Conservation (phyloP, 2,888 invertebrate genomes). For the Xylocampa areola region DNA sequence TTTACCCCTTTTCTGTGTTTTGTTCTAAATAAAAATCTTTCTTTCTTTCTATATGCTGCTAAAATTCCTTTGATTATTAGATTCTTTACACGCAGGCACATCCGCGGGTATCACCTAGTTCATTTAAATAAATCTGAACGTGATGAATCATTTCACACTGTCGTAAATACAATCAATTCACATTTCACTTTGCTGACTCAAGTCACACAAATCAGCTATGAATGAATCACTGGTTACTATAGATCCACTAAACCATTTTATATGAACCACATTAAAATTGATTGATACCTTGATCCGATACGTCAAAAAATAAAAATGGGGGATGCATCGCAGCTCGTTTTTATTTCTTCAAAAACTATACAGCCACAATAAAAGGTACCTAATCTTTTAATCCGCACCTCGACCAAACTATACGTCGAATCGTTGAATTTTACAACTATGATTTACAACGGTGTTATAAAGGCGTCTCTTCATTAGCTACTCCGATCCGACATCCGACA, state of each 20-base stretch:
- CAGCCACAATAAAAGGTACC: slow-evolving; percentile 50
- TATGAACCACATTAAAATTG: slow-evolving; percentile 40
- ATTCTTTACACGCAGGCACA: too few species aligned
- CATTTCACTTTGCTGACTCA: slow-evolving; percentile 33
- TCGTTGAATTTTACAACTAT: slow-evolving; percentile 56
- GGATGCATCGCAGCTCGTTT: slow-evolving; percentile 34
- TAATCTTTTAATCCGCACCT: slow-evolving; percentile 58
- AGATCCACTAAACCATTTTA: slow-evolving; percentile 30
- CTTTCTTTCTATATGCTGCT: too few species aligned
- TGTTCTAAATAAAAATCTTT: too few species aligned
- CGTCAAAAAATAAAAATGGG: slow-evolving; percentile 36
- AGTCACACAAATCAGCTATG: slow-evolving; percentile 7
- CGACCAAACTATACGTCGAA: slow-evolving; percentile 35
- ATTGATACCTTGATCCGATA: slow-evolving; percentile 47
- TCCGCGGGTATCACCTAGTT: too few species aligned
- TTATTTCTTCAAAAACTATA: slow-evolving; percentile 54
- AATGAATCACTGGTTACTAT: slow-evolving; percentile 39
- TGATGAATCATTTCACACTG: slow-evolving; percentile 15
- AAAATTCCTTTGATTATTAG: too few species aligned
- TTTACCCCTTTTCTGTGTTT: too few species aligned
- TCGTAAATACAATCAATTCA: slow-evolving; percentile 1
- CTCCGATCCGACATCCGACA: too few species aligned
- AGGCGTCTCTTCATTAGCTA: too few species aligned
- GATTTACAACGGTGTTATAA: slow-evolving; percentile 54
- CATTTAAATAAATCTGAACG: background rate